Evolutionary conservation across 2,113 vertebrate species (phyloP), one percentile per base, ranked within the genome.

Genomic region (Cercocebus atys): DNA sequence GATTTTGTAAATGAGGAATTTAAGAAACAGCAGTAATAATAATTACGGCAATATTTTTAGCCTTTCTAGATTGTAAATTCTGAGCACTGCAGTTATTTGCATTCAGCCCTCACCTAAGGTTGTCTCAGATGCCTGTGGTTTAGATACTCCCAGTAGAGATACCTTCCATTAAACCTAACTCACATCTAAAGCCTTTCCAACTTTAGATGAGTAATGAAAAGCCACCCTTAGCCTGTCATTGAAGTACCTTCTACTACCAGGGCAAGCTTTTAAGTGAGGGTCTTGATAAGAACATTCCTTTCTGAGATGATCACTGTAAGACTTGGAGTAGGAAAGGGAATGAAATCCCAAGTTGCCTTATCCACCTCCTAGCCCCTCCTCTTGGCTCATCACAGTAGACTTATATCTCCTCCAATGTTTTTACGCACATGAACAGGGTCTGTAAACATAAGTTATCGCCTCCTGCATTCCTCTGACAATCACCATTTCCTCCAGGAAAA

Each of bases 1-100:
- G 59, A 76, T 45, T 90, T 85, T 85, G 16, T 78, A 94, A 90
- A 78, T n/a, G 35, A 96, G 18, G 38, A 95, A 88, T 93, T 95
- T 23, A 30, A 96, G 12, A 94, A 95, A 79, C 7, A 81, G 16
- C 11, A 76, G 13, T 59, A 70, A 73, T 76, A 70, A 45, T 91
- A 27, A 73, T 2, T 14, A 4, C 23, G 14, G 40, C 9, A 64
- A 25, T 35, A 35, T n/a, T 52, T 76, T 89, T 66, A 43, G 22
- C 35, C 38, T 89, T 35, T 84, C 55, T 70, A 57, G n/a, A 18
- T 38, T 90, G 30, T 96, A 18, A 88, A 81, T 87, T 90, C 47
- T 57, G 43, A 47, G 40, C n/a, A 43, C 20, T 83, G 3, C 30
- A 57, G 86, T 93, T 70, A 83, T 64, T 85, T 92, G 40, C 59